A percentile compares a stretch with the other conserved stretches of the same genome.
Evolutionary conservation across 2,797 vertebrate species (phyloP).

Genomic region (Pogonophryne albipinna): DNA sequence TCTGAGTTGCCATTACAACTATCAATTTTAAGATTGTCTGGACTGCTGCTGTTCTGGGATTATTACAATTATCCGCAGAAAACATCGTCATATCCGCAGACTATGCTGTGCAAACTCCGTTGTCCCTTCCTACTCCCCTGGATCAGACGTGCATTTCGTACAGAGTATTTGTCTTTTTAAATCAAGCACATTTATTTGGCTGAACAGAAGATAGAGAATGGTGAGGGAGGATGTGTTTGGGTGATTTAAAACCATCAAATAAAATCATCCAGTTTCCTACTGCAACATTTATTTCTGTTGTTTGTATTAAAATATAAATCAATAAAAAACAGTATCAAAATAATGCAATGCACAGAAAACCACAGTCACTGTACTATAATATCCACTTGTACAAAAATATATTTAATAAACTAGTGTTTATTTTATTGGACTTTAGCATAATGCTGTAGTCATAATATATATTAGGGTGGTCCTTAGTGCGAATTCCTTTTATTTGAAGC

Average conservation of each 20-base stretch:
- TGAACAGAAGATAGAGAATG: neutral
- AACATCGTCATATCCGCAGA: slow-evolving; percentile 12
- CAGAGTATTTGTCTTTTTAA: neutral
- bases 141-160: neutral
- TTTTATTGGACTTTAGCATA: neutral
- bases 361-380: neutral
- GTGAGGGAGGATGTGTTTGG: neutral
- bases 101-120: neutral
- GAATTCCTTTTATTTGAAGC: too few relatives aligned
- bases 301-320: neutral
- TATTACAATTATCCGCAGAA: slow-evolving; percentile 25
- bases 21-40: slow-evolving; percentile 28
- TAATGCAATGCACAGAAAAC: neutral
- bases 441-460: neutral
- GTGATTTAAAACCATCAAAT: neutral
- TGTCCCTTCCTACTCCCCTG: neutral
- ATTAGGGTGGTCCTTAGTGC: too few relatives aligned
- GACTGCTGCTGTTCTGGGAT: slow-evolving; percentile 31
- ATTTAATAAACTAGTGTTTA: neutral
- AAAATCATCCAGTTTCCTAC: neutral
- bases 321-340: neutral
- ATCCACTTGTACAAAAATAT: neutral
- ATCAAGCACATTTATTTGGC: too few relatives aligned
- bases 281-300: neutral
- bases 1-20: slow-evolving; percentile 20